Evolutionary conservation across 2,113 vertebrate species (phyloP).

Genomic region (Pterocles orientalis): DNA sequence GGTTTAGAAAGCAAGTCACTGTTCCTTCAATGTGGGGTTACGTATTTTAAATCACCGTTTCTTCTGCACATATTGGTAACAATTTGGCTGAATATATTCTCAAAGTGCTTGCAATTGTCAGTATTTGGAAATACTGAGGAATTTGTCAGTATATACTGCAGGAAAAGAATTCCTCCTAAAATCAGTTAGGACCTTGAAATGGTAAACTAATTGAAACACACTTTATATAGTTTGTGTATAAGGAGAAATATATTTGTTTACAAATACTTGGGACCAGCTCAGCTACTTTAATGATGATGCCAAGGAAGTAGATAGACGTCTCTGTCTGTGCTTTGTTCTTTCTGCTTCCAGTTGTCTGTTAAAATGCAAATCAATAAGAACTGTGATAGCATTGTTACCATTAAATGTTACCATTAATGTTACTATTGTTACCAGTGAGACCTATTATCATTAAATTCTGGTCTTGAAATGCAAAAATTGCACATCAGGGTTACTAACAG

Average conservation of each 20-base stretch:
- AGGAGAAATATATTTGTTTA: background rate
- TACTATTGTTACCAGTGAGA: background rate
- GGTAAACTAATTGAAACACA: background rate
- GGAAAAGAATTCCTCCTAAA: background rate
- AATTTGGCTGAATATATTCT: background rate
- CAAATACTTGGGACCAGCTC: background rate
- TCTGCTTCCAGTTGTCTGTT: background rate
- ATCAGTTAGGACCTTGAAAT: background rate
- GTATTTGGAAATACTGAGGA: background rate
- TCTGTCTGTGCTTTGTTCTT: background rate
- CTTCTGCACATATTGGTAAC: background rate
- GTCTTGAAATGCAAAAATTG: background rate
- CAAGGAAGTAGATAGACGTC: background rate
- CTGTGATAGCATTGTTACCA: no score
- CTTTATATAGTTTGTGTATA: background rate
- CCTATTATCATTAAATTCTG: background rate
- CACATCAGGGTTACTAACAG: background rate
- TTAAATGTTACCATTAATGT: no score
- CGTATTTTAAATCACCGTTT: background rate
- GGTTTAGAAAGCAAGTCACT: background rate
- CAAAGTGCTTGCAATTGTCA: background rate
- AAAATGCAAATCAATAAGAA: background rate
- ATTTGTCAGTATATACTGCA: background rate
- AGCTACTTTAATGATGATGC: background rate
- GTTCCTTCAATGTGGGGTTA: background rate